Conservation (phyloP, 2,888 invertebrate species). For the Entomobrya proxima region DNA sequence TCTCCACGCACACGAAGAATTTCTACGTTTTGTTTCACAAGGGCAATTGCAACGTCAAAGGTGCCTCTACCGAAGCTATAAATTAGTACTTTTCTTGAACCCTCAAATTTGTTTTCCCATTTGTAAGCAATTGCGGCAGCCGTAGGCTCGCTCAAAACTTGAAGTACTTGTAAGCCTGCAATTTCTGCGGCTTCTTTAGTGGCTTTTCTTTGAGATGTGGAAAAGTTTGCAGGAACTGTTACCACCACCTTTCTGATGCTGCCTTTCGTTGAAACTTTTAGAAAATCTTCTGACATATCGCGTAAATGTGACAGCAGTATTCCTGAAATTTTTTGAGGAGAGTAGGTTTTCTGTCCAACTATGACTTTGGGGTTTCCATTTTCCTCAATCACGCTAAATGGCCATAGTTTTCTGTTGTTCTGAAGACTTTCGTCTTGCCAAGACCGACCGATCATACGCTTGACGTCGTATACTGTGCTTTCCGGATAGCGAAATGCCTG, state of each 20-base stretch:
- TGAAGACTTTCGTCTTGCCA: constrained; percentile 88
- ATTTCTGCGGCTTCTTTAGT: constrained; percentile 88
- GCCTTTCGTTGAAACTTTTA: neutral
- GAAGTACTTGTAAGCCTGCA: constrained; percentile 89
- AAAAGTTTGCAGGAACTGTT: constrained; percentile 89
- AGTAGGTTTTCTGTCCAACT: neutral
- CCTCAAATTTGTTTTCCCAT: neutral
- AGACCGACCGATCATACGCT: constrained; percentile 88
- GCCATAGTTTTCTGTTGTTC: constrained; percentile 89
- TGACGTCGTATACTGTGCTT: constrained; percentile 89
- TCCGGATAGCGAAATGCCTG: constrained; percentile 84
- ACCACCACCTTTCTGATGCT: constrained; percentile 87
- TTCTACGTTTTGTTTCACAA: constrained; percentile 99
- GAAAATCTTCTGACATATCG: constrained; percentile 34
- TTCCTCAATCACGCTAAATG: constrained; percentile 83
- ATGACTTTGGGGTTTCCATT: constrained; percentile 80
- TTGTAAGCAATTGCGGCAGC: constrained; percentile 63
- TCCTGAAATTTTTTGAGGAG: constrained; percentile 54
- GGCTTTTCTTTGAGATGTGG: constrained; percentile 83
- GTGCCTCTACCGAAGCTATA: constrained; percentile 99
- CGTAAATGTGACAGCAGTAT: constrained; percentile 43
- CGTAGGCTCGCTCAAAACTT: constrained; percentile 90
- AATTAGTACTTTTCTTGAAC: constrained; percentile 77
- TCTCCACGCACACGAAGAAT: constrained; percentile 99
- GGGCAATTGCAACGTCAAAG: constrained; percentile 97